A percentile compares a stretch with the other conserved stretches of the same genome.
Evolutionary conservation across 1,140 invertebrate species (phyloP).

Genomic region (Venustaconcha ellipsiformis): DNA sequence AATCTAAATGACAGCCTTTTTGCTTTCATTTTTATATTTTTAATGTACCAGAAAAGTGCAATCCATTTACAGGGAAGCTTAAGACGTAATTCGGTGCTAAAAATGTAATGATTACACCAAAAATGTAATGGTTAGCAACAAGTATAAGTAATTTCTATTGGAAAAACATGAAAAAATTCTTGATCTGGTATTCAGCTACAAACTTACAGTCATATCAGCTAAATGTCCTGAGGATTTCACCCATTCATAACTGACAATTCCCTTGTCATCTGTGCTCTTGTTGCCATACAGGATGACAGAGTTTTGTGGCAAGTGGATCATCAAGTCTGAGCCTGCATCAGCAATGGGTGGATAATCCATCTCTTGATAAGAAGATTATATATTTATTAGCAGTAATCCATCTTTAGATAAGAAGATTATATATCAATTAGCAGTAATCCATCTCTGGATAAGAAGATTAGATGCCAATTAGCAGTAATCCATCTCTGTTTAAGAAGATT

Average conservation of each 20-base stretch:
- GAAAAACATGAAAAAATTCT: too few relatives aligned
- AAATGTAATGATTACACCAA: too few relatives aligned
- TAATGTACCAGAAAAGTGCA: too few relatives aligned
- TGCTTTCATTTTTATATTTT: too few relatives aligned
- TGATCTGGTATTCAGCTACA: neutral
- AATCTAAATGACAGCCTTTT: too few relatives aligned
- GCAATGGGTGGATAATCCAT: conserved; percentile 94
- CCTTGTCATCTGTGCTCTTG: conserved; percentile 90
- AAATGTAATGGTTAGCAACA: too few relatives aligned
- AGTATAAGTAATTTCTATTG: too few relatives aligned
- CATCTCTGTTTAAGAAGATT: conserved; percentile 71
- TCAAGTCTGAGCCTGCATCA: conserved; percentile 89
- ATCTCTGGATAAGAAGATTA: conserved; percentile 71
- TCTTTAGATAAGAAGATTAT: conserved; percentile 70
- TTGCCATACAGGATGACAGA: conserved; percentile 90
- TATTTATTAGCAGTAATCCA: conserved; percentile 76
- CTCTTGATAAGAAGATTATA: conserved; percentile 64
- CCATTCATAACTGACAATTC: conserved; percentile 94
- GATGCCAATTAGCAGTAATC: conserved; percentile 75
- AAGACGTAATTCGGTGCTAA: too few relatives aligned
- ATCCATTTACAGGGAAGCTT: too few relatives aligned
- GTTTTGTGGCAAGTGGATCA: conserved; percentile 88
- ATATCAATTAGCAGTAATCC: conserved; percentile 75
- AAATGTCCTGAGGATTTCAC: conserved; percentile 87
- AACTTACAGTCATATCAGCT: conserved; percentile 81